Conservation (phyloP, 2,113 vertebrate genomes). For the Suncus etruscus region DNA sequence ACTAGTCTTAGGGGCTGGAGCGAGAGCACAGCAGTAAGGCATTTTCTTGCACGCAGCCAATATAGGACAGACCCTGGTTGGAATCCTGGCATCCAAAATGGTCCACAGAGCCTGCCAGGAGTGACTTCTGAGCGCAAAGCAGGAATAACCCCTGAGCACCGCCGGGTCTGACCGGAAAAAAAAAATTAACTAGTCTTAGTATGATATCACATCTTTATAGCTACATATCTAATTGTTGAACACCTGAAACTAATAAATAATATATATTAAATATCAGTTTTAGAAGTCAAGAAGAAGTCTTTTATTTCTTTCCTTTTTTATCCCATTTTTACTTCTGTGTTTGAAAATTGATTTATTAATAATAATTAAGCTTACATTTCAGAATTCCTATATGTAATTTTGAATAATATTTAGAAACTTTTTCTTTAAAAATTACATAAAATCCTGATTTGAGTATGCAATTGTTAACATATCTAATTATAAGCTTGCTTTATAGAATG, state of each 20-base stretch:
- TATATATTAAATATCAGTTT: neutral
- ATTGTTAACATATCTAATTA: neutral
- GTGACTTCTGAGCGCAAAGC: too few species aligned
- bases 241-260: neutral
- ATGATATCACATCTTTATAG: too few species aligned
- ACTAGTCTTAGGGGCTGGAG: too few species aligned
- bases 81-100: too few species aligned
- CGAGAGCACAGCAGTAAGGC: too few species aligned
- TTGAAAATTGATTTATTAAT: neutral
- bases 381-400: neutral
- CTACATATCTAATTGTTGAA: too few species aligned
- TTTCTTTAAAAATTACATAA: slow-evolving; percentile 6
- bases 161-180: too few species aligned
- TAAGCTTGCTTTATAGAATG: neutral
- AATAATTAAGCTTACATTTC: slow-evolving; percentile 22
- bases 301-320: neutral
- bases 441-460: neutral
- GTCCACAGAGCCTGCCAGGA: too few species aligned
- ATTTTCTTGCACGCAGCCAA: too few species aligned
- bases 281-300: neutral
- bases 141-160: too few species aligned
- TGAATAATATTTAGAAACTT: slow-evolving; percentile 1
- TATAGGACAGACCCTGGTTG: too few species aligned
- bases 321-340: neutral
- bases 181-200: too few species aligned